A percentile compares a stretch with the other conserved stretches of the same genome.
These are phyloP conservation scores for Erebia aethiops DNA, from an alignment of 2,888 invertebrate genomes.

Conservation along the genomic window DNA sequence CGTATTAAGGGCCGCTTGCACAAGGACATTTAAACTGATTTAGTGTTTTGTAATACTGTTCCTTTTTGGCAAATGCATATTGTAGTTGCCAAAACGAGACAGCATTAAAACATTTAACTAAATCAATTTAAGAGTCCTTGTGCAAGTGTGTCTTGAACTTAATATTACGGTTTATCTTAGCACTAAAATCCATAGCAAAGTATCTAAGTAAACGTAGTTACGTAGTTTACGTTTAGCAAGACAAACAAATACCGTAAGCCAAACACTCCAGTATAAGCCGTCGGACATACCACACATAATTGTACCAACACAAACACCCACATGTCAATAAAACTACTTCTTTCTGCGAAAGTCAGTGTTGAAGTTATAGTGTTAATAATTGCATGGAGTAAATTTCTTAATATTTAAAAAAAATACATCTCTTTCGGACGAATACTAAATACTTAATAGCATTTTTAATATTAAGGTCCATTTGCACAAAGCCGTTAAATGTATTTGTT, in stretches of 20 bases:
- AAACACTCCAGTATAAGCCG: slow-evolving; percentile 10
- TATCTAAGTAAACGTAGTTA: not conserved
- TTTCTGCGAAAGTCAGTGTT: slow-evolving; percentile 5
- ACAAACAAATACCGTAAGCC: slow-evolving; percentile 20
- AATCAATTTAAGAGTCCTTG: no score
- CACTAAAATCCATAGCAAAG: not conserved
- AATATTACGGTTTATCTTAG: no score
- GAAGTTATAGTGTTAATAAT: not conserved
- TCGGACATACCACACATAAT: slow-evolving; percentile 29
- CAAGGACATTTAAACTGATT: no score
- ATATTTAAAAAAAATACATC: not conserved
- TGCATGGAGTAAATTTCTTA: not conserved
- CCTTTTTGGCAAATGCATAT: no score
- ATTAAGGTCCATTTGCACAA: no score
- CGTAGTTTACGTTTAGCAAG: slow-evolving; percentile 11
- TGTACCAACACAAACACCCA: slow-evolving; percentile 13
- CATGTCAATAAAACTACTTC: slow-evolving; percentile 32
- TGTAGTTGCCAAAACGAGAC: no score
- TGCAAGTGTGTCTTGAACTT: no score
- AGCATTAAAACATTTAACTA: no score
- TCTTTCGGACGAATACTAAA: not conserved
- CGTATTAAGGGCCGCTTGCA: no score
- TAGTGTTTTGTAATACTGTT: no score
- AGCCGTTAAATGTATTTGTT: no score
- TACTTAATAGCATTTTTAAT: no score